Percentiles rank a stretch among this genome's conserved stretches.
phyloP scores from a whole-genome alignment of 1,140 invertebrate species.

The Psix sp. region DNA sequence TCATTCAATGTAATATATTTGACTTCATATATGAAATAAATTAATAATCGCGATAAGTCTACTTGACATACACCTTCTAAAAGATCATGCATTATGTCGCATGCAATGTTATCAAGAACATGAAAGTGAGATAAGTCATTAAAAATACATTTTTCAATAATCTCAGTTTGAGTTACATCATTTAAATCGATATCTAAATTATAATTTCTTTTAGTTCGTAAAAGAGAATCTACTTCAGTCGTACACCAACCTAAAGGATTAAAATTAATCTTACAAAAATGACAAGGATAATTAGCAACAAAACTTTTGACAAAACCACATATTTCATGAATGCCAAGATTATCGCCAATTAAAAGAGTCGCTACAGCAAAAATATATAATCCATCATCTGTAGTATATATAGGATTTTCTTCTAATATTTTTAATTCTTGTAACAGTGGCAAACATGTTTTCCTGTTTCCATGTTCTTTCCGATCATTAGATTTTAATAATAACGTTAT shows the following conservation, averaged over 20 bases:
- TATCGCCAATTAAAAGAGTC: constrained; percentile 27
- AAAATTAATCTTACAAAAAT: constrained; percentile 23
- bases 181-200: constrained; percentile 9
- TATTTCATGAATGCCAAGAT: constrained; percentile 26
- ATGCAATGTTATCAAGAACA: constrained; percentile 12
- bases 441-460: constrained; percentile 1
- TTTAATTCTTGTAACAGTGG: constrained; percentile 19
- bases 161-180: constrained; percentile 11
- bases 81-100: constrained; percentile 36
- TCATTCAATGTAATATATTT: constrained; percentile 33
- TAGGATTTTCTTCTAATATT: neutral
- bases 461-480: neutral
- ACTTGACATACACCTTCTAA: constrained; percentile 17
- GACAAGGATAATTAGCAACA: constrained; percentile 25
- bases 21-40: constrained; percentile 2
- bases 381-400: constrained; percentile 8
- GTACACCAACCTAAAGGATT: constrained; percentile 1
- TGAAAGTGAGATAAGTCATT: constrained; percentile 30
- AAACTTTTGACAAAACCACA: constrained; percentile 36
- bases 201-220: constrained; percentile 25
- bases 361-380: constrained; percentile 10
- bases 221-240: constrained; percentile 6
- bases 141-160: constrained; percentile 22
- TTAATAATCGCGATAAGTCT: constrained; percentile 11
- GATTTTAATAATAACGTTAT: constrained; percentile 8